Percentiles rank a stretch among this genome's conserved stretches.
These are phyloP conservation scores for Trichopria drosophilae DNA, from an alignment of 2,888 invertebrate species.

Conservation along the genomic window DNA sequence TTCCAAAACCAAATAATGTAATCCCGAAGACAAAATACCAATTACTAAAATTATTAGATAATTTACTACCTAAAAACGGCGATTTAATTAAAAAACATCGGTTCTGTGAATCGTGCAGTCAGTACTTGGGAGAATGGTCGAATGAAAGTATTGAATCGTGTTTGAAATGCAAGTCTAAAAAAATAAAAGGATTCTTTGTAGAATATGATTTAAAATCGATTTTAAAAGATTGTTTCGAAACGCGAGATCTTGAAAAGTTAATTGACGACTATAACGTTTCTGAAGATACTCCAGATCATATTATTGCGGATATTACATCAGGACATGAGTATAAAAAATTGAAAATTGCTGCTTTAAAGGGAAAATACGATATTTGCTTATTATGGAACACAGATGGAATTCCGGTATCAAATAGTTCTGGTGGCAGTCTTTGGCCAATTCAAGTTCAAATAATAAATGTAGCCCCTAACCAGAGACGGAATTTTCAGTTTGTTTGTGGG, in stretches of 20 bases:
- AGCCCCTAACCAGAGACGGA: constrained; percentile 8
- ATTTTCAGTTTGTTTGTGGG: constrained; percentile 16
- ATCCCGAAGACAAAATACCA: constrained; percentile 10
- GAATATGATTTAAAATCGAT: constrained; percentile 17
- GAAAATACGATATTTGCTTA: constrained; percentile 14
- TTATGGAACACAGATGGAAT: constrained; percentile 22
- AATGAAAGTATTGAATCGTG: too few relatives aligned
- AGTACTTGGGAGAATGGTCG: constrained; percentile 12
- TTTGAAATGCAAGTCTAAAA: background rate
- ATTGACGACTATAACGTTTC: constrained; percentile 6
- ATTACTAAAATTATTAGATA: constrained; percentile 18
- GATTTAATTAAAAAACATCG: constrained; percentile 14
- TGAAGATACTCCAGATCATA: background rate
- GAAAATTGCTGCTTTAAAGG: constrained; percentile 2
- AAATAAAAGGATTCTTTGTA: constrained; percentile 13
- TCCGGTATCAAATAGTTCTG: constrained; percentile 15
- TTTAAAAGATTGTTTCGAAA: constrained; percentile 14
- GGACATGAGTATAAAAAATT: constrained; percentile 6
- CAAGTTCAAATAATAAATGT: constrained; percentile 20
- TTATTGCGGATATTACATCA: constrained; percentile 12
- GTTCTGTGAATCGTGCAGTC: constrained; percentile 22
- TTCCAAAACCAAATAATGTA: constrained; percentile 26
- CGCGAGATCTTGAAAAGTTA: constrained; percentile 6
- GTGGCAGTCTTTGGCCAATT: constrained; percentile 18
- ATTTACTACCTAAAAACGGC: constrained; percentile 6